Percentiles rank a stretch among this genome's conserved stretches.
phyloP scores from a whole-genome alignment of 2,888 invertebrate species.

The Axea sp. region DNA sequence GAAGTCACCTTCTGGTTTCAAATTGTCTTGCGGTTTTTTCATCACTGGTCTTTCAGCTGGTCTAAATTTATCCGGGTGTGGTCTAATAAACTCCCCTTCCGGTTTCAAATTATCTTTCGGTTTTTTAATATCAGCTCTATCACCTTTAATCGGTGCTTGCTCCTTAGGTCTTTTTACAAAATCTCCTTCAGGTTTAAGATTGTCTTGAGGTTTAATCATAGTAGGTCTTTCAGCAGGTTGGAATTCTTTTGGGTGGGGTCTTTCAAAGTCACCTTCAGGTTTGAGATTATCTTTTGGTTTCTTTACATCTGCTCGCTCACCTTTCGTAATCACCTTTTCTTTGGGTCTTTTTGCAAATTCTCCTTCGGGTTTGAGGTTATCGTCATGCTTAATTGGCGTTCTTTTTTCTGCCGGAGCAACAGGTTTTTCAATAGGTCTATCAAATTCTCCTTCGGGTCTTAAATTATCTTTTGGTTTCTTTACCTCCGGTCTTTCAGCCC shows the following conservation, averaged over 20 bases:
- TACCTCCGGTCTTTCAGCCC: conserved; percentile 78
- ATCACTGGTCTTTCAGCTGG: conserved; percentile 72
- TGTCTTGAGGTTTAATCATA: conserved; percentile 81
- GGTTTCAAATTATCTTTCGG: conserved; percentile 75
- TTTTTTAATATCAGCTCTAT: conserved; percentile 70
- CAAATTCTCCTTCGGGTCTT: conserved; percentile 80
- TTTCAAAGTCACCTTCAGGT: conserved; percentile 80
- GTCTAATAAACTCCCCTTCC: conserved; percentile 72
- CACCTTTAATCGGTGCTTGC: conserved; percentile 72
- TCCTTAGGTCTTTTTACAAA: conserved; percentile 68
- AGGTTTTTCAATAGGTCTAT: conserved; percentile 67
- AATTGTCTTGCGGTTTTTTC: conserved; percentile 78
- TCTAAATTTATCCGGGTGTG: conserved; percentile 13
- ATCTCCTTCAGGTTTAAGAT: conserved; percentile 79
- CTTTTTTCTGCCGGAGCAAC: conserved; percentile 80
- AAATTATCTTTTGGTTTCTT: conserved; percentile 79
- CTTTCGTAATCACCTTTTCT: background rate
- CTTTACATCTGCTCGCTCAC: conserved; percentile 11
- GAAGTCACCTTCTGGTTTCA: conserved; percentile 66
- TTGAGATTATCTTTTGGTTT: conserved; percentile 79
- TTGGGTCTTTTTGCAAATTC: conserved; percentile 67
- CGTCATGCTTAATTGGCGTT: conserved; percentile 77
- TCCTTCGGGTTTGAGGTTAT: conserved; percentile 78
- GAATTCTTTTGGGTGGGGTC: conserved; percentile 76
- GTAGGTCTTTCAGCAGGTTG: conserved; percentile 73